A percentile compares a stretch with the other conserved stretches of the same genome.
These are phyloP conservation scores for Andrena bicolor DNA, from an alignment of 2,888 invertebrate genomes.

Conservation along the genomic window DNA sequence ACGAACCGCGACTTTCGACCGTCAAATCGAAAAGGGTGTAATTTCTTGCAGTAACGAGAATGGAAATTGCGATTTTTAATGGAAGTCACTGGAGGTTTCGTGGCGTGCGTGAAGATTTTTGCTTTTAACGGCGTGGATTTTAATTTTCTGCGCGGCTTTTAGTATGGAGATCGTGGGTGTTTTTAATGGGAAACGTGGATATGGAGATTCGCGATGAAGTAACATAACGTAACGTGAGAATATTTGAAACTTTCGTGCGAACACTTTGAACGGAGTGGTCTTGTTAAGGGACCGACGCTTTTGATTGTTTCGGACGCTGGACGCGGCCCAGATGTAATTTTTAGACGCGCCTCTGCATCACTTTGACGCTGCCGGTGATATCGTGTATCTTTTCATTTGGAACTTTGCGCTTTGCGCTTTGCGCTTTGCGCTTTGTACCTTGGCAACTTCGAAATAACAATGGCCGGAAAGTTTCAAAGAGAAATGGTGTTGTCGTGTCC, in stretches of 20 bases:
- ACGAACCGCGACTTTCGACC: not conserved
- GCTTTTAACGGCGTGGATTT: too few relatives aligned
- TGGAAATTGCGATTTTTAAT: conserved; percentile 5
- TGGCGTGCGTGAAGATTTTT: not conserved
- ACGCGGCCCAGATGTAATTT: not conserved
- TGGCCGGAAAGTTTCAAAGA: not conserved
- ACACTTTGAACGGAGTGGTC: not conserved
- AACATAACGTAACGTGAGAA: not conserved
- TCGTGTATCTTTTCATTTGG: conserved; percentile 15
- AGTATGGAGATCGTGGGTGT: not conserved
- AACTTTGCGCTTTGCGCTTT: conserved; percentile 5
- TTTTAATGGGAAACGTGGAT: not conserved
- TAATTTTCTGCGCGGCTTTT: too few relatives aligned
- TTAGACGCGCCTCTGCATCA: not conserved
- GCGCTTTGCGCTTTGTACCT: conserved; percentile 4
- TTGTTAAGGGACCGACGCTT: not conserved
- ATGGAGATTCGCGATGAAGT: not conserved
- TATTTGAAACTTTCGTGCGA: too few relatives aligned
- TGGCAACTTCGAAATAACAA: conserved; percentile 17
- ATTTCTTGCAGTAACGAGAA: not conserved
- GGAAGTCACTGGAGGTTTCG: not conserved
- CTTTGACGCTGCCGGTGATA: conserved; percentile 11
- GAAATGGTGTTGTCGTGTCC: not conserved
- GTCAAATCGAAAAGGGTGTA: not conserved
- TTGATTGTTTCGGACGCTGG: conserved; percentile 14